A percentile compares a stretch with the other conserved stretches of the same genome.
phyloP scores from a whole-genome alignment of 35 echinoderm and acorn worm genomes.

The Holothuria glaberrima region DNA sequence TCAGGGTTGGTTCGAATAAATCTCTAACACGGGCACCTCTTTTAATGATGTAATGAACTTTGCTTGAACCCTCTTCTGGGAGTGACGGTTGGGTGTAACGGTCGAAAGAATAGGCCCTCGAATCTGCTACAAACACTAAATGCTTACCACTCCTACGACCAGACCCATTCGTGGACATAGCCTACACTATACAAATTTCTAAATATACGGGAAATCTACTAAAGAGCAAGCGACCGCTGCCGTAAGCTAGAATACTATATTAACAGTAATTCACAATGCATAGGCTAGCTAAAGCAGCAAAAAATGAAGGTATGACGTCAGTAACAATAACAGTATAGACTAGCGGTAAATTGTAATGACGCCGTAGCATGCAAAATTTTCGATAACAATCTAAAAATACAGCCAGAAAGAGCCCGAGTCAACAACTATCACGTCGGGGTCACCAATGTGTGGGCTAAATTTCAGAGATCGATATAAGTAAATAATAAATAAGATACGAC shows the following conservation, averaged over 20 bases:
- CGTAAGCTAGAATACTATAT: not conserved
- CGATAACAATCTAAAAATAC: not conserved
- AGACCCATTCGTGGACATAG: not conserved
- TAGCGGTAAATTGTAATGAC: not conserved
- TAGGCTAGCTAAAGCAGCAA: not conserved
- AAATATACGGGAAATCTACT: not conserved
- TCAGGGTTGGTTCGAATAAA: not conserved
- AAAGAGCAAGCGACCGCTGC: not conserved
- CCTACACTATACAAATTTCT: not conserved
- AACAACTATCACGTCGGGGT: slow-evolving; percentile 23
- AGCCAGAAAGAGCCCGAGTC: not conserved
- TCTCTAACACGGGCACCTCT: not conserved
- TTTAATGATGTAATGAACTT: not conserved
- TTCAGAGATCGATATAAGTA: no score
- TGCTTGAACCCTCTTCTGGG: no score
- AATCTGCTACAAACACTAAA: not conserved
- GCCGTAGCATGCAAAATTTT: not conserved
- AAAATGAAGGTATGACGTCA: not conserved
- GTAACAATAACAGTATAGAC: not conserved
- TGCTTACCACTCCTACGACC: not conserved
- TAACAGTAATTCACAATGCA: not conserved
- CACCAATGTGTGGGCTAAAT: not conserved
- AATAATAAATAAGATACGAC: no score
- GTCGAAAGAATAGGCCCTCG: slow-evolving; percentile 1
- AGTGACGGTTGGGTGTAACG: not conserved